Base-by-base conservation (phyloP, 2,113 vertebrate genomes). In the Alosa alosa region DNA sequence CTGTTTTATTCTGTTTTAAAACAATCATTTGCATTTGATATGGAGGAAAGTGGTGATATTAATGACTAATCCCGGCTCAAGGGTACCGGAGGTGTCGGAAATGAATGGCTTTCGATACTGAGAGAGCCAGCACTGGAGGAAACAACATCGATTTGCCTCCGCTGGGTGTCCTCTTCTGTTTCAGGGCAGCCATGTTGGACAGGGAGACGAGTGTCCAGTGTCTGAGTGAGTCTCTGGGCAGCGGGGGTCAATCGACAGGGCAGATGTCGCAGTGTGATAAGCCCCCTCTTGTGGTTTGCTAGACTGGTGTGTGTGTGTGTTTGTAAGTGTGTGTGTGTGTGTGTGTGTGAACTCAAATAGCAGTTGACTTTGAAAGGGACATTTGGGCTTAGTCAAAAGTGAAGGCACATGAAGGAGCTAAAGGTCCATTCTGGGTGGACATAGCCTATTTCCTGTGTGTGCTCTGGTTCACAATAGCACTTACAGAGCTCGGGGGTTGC, bases 21-120 rank as follows among this genome's bases (percentile, higher is more conserved):
- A 84, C 91, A 90, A 91, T 92, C 88, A 90, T 92, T 90, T 91
- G 87, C 83, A 83, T 91, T 90, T 90, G 88, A 89, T 83, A 83
- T 84, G 85, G 84, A 88, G 83, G 60, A 85, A 41, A 82, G 41
- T 18, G 17, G 10, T 4, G n/a, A 81, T 83, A 83, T 89, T 86
- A 60, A 41, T 90, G 83, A 44, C 55, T 31, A 68, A 57, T 75
- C 39, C 84, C 46, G 36, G 57, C 44, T 84, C 39, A 39, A 85
- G 46, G 81, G 45, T 6, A 36, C 31, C 36, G 78, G 72, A 78
- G 72, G 36, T 31, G 39, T 11, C 6, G 60, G 44, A 86, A 88
- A 88, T 85, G 78, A 86, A 88, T 84, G 82, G 64, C 87, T 86
- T 84, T 82, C 82, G 84, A 84, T 88, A 81, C 41, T 36, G 85